phyloP scores from a whole-genome alignment of 2,113 vertebrate genomes.

The Calypte anna region DNA sequence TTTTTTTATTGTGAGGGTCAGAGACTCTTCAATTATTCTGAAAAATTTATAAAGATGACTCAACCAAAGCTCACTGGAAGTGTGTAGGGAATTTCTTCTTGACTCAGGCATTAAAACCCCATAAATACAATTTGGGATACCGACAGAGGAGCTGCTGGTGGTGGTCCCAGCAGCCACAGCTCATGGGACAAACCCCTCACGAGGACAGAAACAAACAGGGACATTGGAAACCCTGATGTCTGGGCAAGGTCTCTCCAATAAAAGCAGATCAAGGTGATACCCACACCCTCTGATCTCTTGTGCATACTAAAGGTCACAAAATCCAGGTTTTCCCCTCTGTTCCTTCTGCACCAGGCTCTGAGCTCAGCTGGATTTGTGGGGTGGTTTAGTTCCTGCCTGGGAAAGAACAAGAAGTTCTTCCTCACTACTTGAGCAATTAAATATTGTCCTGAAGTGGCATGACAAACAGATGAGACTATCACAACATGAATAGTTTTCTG shows the following conservation, averaged over 20 bases:
- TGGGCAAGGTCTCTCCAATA: background rate
- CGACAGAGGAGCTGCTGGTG: background rate
- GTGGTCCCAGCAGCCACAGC: background rate
- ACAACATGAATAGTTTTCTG: background rate
- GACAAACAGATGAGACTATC: constrained; percentile 38
- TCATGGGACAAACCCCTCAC: accelerated
- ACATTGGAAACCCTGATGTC: background rate
- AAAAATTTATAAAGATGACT: background rate
- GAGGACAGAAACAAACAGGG: too few species aligned
- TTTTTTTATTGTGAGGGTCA: background rate
- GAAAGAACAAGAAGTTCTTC: constrained; percentile 66
- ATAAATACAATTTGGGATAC: background rate
- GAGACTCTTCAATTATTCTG: constrained; percentile 13
- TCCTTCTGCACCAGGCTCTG: background rate
- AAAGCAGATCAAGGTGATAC: background rate
- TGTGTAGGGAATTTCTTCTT: background rate
- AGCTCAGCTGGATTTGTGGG: background rate
- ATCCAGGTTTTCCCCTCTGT: background rate
- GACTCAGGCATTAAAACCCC: background rate
- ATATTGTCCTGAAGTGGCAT: constrained; percentile 12
- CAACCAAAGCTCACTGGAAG: background rate
- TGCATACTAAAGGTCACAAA: background rate
- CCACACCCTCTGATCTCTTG: background rate
- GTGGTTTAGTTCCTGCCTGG: constrained; percentile 46
- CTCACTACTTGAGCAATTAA: constrained; percentile 32